Percentiles rank a stretch among this genome's conserved stretches.
Conservation (phyloP, 2,797 vertebrate species). For the Spinus pinus region DNA sequence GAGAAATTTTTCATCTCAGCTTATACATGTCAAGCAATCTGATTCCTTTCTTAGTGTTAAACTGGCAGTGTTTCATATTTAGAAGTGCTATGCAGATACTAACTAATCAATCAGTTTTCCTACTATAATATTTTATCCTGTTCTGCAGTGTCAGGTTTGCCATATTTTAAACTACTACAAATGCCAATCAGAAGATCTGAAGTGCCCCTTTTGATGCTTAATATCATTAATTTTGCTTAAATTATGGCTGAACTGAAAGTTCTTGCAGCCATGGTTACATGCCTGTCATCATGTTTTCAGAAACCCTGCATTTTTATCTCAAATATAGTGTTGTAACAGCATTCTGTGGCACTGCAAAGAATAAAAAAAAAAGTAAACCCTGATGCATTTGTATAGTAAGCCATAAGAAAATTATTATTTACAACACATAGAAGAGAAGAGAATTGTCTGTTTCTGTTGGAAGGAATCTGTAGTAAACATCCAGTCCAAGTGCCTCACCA, state of each 20-base stretch:
- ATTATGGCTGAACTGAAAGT: background rate
- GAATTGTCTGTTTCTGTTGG: background rate
- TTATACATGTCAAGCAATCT: background rate
- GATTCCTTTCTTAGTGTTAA: background rate
- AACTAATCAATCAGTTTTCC: constrained; percentile 26
- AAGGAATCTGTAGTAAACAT: background rate
- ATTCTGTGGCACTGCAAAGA: background rate
- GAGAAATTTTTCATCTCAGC: background rate
- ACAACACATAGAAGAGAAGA: background rate
- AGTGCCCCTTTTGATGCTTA: background rate
- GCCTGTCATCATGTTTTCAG: constrained; percentile 7
- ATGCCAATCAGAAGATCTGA: background rate
- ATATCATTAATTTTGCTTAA: background rate
- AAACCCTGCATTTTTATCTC: background rate
- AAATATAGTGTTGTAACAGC: background rate
- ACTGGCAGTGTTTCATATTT: background rate
- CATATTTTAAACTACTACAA: background rate
- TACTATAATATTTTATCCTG: background rate
- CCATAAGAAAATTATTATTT: background rate
- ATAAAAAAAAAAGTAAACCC: background rate
- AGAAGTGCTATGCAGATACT: background rate
- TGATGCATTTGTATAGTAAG: background rate
- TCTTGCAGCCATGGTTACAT: background rate
- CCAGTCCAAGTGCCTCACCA: background rate
- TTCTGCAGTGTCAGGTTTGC: background rate